Percentiles rank a stretch among this genome's conserved stretches.
These are phyloP conservation scores for Egretta garzetta DNA, from an alignment of 2,113 vertebrate species.

Conservation along the genomic window DNA sequence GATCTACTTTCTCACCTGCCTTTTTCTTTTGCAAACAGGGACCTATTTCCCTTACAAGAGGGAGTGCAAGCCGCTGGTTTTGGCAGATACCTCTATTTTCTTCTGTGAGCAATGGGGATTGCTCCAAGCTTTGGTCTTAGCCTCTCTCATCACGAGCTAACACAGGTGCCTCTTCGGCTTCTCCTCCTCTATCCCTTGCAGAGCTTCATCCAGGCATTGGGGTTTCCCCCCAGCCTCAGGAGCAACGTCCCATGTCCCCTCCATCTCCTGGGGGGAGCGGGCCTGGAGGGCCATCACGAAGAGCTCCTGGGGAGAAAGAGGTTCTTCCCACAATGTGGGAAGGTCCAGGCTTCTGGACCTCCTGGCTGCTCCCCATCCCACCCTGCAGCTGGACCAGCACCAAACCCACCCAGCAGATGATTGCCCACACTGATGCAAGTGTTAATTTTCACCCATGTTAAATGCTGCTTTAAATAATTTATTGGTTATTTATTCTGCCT, in stretches of 20 bases:
- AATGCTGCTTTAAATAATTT: conserved; percentile 65
- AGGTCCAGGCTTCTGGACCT: background rate
- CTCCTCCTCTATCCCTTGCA: background rate
- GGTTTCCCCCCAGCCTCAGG: background rate
- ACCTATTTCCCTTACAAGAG: background rate
- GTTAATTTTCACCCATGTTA: conserved; percentile 60
- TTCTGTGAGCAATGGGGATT: background rate
- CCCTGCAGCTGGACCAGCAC: background rate
- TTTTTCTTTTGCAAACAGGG: background rate
- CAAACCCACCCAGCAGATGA: background rate
- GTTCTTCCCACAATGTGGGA: background rate
- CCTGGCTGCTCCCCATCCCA: background rate
- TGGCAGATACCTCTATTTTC: background rate
- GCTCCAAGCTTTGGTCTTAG: background rate
- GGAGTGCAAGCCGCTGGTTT: background rate
- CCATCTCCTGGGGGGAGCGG: fast-evolving
- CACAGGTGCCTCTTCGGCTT: background rate
- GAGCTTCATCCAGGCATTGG: background rate
- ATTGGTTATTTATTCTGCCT: conserved; percentile 66
- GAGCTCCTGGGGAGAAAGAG: background rate
- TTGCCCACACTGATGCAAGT: background rate
- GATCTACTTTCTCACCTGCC: background rate
- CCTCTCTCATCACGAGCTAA: fast-evolving
- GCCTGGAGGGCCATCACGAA: background rate
- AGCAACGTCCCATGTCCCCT: background rate